Evolutionary conservation across 2,888 invertebrate genomes (phyloP), one percentile per base, ranked within the genome.

Genomic region (Meteorus colon): DNA sequence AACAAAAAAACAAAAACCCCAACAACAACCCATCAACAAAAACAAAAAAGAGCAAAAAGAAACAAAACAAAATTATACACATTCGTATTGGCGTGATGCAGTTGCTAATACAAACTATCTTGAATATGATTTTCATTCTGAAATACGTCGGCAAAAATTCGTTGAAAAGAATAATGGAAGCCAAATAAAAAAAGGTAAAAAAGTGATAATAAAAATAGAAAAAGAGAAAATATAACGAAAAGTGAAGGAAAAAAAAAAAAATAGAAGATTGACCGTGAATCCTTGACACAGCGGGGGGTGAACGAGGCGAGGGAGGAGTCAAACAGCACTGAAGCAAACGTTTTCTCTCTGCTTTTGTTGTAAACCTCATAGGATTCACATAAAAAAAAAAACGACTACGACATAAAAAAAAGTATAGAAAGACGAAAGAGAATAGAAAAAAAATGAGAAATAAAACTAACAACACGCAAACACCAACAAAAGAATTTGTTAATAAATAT

Each of bases 261-360:
- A 62, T 16, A 67, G 75, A 74, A 78, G 78, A 78, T 79, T 76
- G 76, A 80, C 77, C 79, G 77, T 77, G 78, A 77, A 78, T 78
- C 70, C 55, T 75, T 76, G 78, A 80, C 71, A 75, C 77, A 77
- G 79, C 77, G 74, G 79, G 80, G 75, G 78, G 78, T 75, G 51
- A 37, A 59, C 60, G 31, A 72, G 74, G 80, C 76, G 84, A 84
- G 83, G 84, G 86, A 84, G 84, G 86, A 85, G 86, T 86, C 84
- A 84, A 85, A 85, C 84, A 84, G 82, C 81, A 80, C 76, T 81
- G 79, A 80, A 84, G 82, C 86, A 82, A 85, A 84, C 82, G 83
- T 83, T 85, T 81, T 81, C 83, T 78, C 81, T 84, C 82, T 81
- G 79, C 81, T 78, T 79, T 76, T 73, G 75, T 77, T 77, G 76